Conservation (phyloP, 2,888 invertebrate species). For the Anorthoa munda region DNA sequence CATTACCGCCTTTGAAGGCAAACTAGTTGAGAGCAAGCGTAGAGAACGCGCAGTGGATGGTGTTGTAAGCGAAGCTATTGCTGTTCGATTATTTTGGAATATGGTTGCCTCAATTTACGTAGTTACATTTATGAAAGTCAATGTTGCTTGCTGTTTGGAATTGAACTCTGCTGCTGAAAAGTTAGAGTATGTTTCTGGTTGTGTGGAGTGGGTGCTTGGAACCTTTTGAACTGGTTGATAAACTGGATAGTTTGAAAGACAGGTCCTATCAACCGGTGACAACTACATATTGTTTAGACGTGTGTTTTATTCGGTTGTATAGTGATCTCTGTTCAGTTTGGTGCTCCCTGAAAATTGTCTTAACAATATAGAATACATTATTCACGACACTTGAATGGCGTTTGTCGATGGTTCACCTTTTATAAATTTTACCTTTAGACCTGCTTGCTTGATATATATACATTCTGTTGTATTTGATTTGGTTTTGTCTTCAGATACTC, state of each 20-base stretch:
- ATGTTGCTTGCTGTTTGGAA: not conserved
- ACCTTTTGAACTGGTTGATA: slow-evolving; percentile 33
- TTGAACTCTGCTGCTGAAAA: rapidly evolving
- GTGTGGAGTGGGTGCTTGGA: not conserved
- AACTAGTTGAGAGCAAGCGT: not conserved
- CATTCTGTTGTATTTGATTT: not conserved
- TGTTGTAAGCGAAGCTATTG: slow-evolving; percentile 30
- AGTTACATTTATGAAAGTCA: slow-evolving; percentile 60
- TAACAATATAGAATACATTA: slow-evolving; percentile 79
- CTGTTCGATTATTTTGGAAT: slow-evolving; percentile 57
- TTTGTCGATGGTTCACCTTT: slow-evolving; percentile 61
- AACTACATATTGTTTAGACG: slow-evolving; percentile 88
- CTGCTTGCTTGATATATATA: not conserved
- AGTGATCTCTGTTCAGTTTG: slow-evolving; percentile 83
- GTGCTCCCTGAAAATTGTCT: slow-evolving; percentile 81
- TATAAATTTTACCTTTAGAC: slow-evolving; percentile 50
- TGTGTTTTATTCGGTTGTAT: slow-evolving; percentile 86
- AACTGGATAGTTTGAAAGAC: slow-evolving; percentile 88
- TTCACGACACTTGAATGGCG: slow-evolving; percentile 71
- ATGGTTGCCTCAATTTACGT: slow-evolving; percentile 53
- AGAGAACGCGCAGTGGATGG: slow-evolving; percentile 62
- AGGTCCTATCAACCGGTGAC: slow-evolving; percentile 89
- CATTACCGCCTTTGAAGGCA: slow-evolving; percentile 51
- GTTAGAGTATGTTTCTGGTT: slow-evolving; percentile 48
- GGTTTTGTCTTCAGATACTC: not conserved